phyloP scores from a whole-genome alignment of 2,113 vertebrate species.

The Phocoena phocoena region DNA sequence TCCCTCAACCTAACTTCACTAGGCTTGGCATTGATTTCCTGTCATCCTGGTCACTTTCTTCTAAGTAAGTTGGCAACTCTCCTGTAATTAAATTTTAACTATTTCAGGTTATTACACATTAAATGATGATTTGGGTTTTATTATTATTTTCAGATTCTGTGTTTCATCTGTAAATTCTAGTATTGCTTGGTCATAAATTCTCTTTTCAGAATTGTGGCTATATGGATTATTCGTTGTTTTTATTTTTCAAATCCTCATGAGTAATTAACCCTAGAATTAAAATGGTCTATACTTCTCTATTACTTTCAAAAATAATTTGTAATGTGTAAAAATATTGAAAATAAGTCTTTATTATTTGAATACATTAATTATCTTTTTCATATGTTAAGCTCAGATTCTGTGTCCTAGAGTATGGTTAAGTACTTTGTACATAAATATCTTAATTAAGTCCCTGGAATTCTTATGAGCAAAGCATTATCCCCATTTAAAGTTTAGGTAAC shows the following conservation, averaged over 20 bases:
- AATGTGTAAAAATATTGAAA: neutral
- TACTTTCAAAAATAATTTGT: neutral
- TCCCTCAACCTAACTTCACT: neutral
- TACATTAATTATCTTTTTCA: neutral
- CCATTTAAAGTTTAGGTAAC: neutral
- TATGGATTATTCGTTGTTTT: neutral
- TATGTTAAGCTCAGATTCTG: neutral
- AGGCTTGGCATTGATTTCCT: neutral
- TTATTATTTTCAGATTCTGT: neutral
- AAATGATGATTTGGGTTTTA: neutral
- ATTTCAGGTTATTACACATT: neutral
- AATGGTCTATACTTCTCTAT: neutral
- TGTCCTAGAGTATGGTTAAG: neutral
- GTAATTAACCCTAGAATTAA: slow-evolving; percentile 11
- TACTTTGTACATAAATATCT: neutral
- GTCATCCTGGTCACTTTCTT: neutral
- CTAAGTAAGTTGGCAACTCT: neutral
- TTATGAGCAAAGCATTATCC: neutral
- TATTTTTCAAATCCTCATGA: neutral
- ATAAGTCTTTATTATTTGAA: neutral
- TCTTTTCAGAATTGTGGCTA: neutral
- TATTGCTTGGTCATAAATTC: neutral
- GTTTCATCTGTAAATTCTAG: neutral
- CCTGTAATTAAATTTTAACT: slow-evolving; percentile 10
- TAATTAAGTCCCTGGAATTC: neutral